A percentile compares a stretch with the other conserved stretches of the same genome.
Evolutionary conservation across 1,140 invertebrate genomes (phyloP).

Genomic region (Trachelipus rathkii): DNA sequence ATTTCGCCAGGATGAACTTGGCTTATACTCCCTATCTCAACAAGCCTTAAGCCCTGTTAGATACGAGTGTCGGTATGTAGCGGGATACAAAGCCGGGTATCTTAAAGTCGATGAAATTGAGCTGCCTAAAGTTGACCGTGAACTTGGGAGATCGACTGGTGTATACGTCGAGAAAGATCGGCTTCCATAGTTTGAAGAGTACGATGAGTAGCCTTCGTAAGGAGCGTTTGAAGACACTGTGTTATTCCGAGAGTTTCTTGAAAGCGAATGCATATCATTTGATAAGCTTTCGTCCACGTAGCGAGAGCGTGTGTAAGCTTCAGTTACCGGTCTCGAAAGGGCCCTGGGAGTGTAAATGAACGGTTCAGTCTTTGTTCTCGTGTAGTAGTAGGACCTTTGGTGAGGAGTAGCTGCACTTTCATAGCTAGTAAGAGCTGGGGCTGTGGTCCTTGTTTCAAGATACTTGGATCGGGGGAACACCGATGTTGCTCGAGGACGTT

Average conservation of each 20-base stretch:
- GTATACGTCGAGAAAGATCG: not conserved
- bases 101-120: not conserved
- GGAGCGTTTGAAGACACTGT: not conserved
- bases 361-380: not conserved
- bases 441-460: not conserved
- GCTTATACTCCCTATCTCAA: not conserved
- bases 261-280: not conserved
- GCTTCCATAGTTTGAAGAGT: not conserved
- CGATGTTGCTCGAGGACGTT: not conserved
- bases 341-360: not conserved
- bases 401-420: not conserved
- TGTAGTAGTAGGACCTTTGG: not conserved
- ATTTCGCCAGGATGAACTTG: no score
- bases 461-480: not conserved
- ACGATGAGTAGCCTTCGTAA: not conserved
- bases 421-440: not conserved
- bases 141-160: not conserved
- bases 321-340: not conserved
- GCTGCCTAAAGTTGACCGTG: not conserved
- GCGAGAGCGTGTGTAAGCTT: not conserved
- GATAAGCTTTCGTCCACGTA: not conserved
- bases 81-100: not conserved
- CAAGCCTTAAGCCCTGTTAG: not conserved
- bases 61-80: not conserved
- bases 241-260: not conserved